These are phyloP conservation scores for Campoplex capitator DNA, from an alignment of 2,888 invertebrate species.

Conservation along the genomic window DNA sequence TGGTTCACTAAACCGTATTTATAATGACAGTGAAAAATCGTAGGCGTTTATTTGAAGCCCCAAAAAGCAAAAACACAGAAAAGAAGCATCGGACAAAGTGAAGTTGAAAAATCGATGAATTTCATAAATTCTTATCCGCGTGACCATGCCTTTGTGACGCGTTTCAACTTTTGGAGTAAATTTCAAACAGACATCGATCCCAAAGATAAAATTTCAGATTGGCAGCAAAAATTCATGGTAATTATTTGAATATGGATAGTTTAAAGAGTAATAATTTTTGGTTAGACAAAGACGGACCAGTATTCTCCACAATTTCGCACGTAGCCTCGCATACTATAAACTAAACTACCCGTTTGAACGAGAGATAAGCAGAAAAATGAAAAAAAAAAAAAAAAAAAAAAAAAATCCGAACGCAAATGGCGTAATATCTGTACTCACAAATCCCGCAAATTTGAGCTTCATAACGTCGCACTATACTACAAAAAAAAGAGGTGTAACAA, in stretches of 20 bases:
- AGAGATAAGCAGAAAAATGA: not conserved
- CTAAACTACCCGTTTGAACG: constrained; percentile 51
- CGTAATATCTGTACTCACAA: constrained; percentile 59
- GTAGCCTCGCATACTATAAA: constrained; percentile 63
- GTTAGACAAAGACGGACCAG: constrained; percentile 35
- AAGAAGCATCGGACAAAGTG: constrained; percentile 32
- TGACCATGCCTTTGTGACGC: no score
- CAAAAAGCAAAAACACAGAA: not conserved
- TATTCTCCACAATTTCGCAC: constrained; percentile 62
- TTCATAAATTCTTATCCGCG: constrained; percentile 75
- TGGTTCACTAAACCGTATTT: constrained; percentile 67
- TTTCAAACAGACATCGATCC: not conserved
- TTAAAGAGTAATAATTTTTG: not conserved
- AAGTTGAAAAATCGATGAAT: constrained; percentile 59
- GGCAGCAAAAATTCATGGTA: not conserved
- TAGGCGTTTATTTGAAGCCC: constrained; percentile 13
- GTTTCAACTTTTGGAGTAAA: not conserved
- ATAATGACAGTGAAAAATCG: constrained; percentile 52
- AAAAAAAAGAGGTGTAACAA: constrained; percentile 10
- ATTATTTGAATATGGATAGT: not conserved
- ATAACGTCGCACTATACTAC: constrained; percentile 43
- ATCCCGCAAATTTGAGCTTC: constrained; percentile 64
- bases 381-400: constrained; percentile 13
- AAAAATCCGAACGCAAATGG: constrained; percentile 13
- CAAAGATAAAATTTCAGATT: not conserved